Evolutionary conservation across 2,888 invertebrate species (phyloP), one percentile per base, ranked within the genome.

Genomic region (Lepidocyrtinus sp.): DNA sequence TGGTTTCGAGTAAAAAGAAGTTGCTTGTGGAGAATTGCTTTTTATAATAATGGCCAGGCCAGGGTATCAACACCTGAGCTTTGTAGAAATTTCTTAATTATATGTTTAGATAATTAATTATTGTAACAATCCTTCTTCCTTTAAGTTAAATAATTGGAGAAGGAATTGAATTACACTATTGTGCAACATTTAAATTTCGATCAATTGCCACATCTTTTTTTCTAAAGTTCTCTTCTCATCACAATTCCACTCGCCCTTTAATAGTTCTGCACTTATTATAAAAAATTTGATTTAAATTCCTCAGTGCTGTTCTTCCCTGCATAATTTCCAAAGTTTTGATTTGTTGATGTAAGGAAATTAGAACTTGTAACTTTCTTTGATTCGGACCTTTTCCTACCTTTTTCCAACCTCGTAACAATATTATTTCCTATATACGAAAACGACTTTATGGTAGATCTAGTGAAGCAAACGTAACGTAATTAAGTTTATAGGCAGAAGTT

Each of bases 61-160:
- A 78, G 78, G 78, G 78, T 78, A 78, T 78, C 68, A 78, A 78
- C 78, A 78, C 78, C 78, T 78, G 78, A 78, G 78, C 78, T 78
- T 78, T 78, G 72, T 78, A 78, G 78, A 78, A 78, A 72, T 78
- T 78, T 65, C 65, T 78, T 73, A 64, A 63, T 7, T n/a, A n/a
- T n/a, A n/a, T n/a, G n/a, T n/a, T 72, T 72, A 72, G 61, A 73
- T 73, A 78, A 71, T 36, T 69, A 69, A 71, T 70, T 7, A 36
- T 36, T 36, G 36, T 36, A 73, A 62, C 22, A 26, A 68, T 73
- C 78, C 78, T 78, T 73, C 73, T 68, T 73, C 78, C 76, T 70
- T 76, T 74, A 55, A 55, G 26, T 50, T 69, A 55, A 26, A 25
- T 69, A 24, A 36, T 36, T 36, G 36, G 36, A 36, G 36, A 36